Percentiles rank a stretch among this genome's conserved stretches.
These are phyloP conservation scores for Xylocopa sonorina DNA, from an alignment of 1,140 invertebrate species.

Conservation along the genomic window DNA sequence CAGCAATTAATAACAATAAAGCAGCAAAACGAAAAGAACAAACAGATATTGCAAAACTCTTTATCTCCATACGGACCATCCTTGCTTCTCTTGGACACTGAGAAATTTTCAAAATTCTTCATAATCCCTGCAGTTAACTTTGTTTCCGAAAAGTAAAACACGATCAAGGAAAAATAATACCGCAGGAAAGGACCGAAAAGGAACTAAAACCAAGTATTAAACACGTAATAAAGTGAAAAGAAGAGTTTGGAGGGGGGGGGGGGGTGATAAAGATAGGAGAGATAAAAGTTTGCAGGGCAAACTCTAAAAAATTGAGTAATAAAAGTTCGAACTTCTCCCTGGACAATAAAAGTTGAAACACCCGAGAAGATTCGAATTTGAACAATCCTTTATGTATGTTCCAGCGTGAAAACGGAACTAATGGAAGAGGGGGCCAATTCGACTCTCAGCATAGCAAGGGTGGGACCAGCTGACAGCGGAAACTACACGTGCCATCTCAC, in stretches of 20 bases:
- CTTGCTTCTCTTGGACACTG: no score
- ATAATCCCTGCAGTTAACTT: neutral
- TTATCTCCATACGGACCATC: neutral
- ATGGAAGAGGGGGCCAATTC: slow-evolving; percentile 89
- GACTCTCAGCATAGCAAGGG: slow-evolving; percentile 87
- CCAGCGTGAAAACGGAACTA: slow-evolving; percentile 89
- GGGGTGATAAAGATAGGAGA: no score
- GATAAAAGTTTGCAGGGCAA: neutral
- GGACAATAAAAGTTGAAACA: no score
- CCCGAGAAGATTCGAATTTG: slow-evolving; percentile 37
- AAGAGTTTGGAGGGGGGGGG: no score
- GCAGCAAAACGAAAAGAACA: neutral
- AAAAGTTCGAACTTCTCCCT: no score
- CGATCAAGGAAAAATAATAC: neutral
- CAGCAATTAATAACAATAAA: slow-evolving; percentile 14
- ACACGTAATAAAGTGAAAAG: neutral
- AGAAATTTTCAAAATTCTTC: neutral
- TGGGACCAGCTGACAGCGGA: slow-evolving; percentile 88
- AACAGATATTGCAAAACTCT: neutral
- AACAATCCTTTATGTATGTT: slow-evolving; percentile 43
- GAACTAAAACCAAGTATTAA: neutral
- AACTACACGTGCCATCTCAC: slow-evolving; percentile 91
- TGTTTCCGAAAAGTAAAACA: neutral
- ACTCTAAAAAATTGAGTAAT: slow-evolving; percentile 5
- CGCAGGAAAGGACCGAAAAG: no score